These are phyloP conservation scores for Lagopus leucura DNA, from an alignment of 2,113 vertebrate genomes.

Conservation along the genomic window DNA sequence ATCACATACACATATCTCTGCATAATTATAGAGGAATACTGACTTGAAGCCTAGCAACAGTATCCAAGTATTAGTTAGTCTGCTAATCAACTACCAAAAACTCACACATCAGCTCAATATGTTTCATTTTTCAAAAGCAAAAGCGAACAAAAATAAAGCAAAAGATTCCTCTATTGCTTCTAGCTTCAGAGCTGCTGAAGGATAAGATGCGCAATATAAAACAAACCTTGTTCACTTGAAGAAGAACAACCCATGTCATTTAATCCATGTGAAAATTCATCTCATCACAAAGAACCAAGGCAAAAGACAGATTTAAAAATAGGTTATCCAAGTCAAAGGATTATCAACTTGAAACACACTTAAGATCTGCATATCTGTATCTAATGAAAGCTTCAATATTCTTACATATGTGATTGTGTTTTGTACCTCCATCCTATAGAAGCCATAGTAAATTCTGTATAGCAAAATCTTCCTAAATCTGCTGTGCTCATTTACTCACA, in stretches of 20 bases:
- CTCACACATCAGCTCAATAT: slow-evolving; percentile 60
- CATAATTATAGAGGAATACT: slow-evolving; percentile 74
- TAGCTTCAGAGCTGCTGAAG: slow-evolving; percentile 34
- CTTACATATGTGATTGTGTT: slow-evolving; percentile 43
- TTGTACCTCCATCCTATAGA: slow-evolving; percentile 63
- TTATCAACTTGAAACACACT: slow-evolving; percentile 64
- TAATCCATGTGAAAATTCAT: slow-evolving; percentile 74
- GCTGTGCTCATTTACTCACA: slow-evolving; percentile 75
- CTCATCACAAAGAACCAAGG: slow-evolving; percentile 75
- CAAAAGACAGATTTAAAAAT: slow-evolving; percentile 62
- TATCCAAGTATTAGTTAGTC: slow-evolving; percentile 78
- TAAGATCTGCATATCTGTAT: slow-evolving; percentile 48
- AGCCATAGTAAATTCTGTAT: slow-evolving; percentile 63
- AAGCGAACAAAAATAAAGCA: slow-evolving; percentile 13
- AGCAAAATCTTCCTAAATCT: slow-evolving; percentile 73
- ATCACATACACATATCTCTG: slow-evolving; percentile 60
- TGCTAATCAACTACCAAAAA: slow-evolving; percentile 74
- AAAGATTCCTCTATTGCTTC: slow-evolving; percentile 42
- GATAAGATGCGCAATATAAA: slow-evolving; percentile 58
- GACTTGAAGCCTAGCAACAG: slow-evolving; percentile 83
- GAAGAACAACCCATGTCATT: slow-evolving; percentile 88
- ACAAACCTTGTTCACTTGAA: slow-evolving; percentile 87
- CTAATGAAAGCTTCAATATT: slow-evolving; percentile 54
- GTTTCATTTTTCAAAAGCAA: slow-evolving; percentile 33
- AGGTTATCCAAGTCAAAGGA: slow-evolving; percentile 66